Base-by-base conservation (phyloP, 2,797 vertebrate species). In the Chelidonichthys spinosus region DNA sequence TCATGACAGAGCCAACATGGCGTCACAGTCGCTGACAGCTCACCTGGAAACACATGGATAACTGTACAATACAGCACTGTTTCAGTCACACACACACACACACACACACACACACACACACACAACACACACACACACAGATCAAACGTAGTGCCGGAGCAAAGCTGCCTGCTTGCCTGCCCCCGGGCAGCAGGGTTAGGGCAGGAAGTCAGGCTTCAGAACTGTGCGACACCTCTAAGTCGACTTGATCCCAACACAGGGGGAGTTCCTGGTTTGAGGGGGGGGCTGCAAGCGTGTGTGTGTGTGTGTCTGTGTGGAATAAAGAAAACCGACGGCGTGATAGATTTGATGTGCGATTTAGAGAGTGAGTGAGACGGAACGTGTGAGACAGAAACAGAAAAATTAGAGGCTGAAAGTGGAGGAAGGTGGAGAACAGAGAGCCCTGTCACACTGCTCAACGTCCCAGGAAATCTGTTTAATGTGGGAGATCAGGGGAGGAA, bases 21-120 rank as follows among this genome's bases (percentile, higher is more conserved):
- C 87, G 81, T 93, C 90, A 89, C 86, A 91, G 85, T 88, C 58
- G 69, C 87, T 90, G 90, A 92, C 88, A 91, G 91, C 90, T 94
- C 92, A 93, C 92, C 90, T 92, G 92, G 82, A 93, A 94, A 92
- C 92, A 93, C 92, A 92, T 87, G 90, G 86, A 53, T 69, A 81
- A 90, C 87, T 85, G 90, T 90, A 93, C 88, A 91, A 91, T 89
- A 72, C 80, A 15, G 79, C 86, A 84, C 85, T 87, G 88, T 92
- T 90, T 87, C 84, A 87, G 81, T 78, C 86, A 89, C 8, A 54
- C 61, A 74, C 67, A 63, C 59, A 63, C 66, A 46, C 40, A 74
- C 61, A 76, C 25, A 65, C 32, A 69, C 61, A 53, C 42, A 64
- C 36, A 58, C 70, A 25, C 25, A 2, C 25, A 25, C 25, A 25